Evolutionary conservation across 1,140 invertebrate genomes (phyloP), one percentile per base, ranked within the genome.

Genomic region (Eubasilissa regina): DNA sequence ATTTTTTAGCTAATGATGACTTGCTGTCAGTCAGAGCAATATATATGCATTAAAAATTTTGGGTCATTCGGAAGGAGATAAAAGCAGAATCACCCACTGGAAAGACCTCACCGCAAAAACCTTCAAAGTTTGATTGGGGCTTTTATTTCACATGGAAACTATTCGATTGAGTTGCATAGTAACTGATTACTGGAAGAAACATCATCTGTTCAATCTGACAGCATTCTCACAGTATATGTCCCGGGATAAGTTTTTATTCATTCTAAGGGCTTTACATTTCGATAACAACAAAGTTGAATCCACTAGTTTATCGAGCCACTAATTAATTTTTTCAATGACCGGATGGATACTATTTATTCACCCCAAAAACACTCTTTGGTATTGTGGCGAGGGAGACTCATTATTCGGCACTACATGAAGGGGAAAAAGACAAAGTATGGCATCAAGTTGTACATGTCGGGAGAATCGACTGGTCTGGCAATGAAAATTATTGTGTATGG

Each of bases 351-450:
- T 21, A 73, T 73, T 51, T 73, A 53, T 73, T 45, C 15, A 13
- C 47, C 68, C 12, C 12, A 73, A 73, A 9, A 73, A 43, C 25
- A 73, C 6, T 73, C 53, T 19, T 55, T 73, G 25, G 70, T 73
- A 15, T n/a, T 73, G 45, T 55, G 70, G 70, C n/a, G 70, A 51
- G 70, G 70, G 4, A 51, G 51, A 11, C 19, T 73, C 21, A 51
- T 53, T 21, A 73, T 73, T 73, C 70, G 70, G 48, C 45, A 55
- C 19, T 73, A 55, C 48, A 73, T 73, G 12, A 53, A 76, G 21
- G 44, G n/a, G n/a, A n/a, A n/a, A n/a, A n/a, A n/a, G n/a, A n/a
- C n/a, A n/a, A n/a, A n/a, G n/a, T n/a, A n/a, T 60, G 73, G 73
- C 51, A 58, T 75, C 12, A 73, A 73, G 19, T 43, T 73, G 3